A percentile compares a stretch with the other conserved stretches of the same genome.
These are phyloP conservation scores for Netelia virgata DNA, from an alignment of 2,888 invertebrate species.

Conservation along the genomic window DNA sequence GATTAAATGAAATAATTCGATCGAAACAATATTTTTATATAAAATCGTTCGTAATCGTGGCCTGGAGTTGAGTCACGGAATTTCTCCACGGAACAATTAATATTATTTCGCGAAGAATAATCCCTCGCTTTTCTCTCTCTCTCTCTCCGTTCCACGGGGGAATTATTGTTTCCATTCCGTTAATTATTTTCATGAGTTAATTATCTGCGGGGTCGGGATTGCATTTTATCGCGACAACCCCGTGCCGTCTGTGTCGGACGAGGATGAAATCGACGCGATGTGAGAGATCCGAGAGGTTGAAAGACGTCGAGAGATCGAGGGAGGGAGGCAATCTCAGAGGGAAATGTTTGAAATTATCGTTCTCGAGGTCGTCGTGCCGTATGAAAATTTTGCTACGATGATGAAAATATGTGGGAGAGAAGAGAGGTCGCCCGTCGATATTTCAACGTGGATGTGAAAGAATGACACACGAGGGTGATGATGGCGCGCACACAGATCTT, in stretches of 20 bases:
- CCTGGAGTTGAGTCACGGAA: constrained; percentile 6
- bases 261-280: constrained; percentile 13
- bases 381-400: constrained; percentile 45
- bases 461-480: constrained; percentile 42
- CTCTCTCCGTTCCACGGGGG: background rate
- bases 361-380: constrained; percentile 58
- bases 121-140: too few species aligned
- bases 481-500: constrained; percentile 63
- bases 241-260: constrained; percentile 25
- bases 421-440: background rate
- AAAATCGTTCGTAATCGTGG: too few species aligned
- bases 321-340: constrained; percentile 1
- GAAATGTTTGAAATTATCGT: constrained; percentile 46
- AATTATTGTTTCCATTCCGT: constrained; percentile 53
- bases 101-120: constrained; percentile 22
- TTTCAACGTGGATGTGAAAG: background rate
- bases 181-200: constrained; percentile 63
- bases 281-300: constrained; percentile 5
- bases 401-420: constrained; percentile 1
- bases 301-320: constrained; percentile 15
- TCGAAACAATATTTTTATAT: too few species aligned
- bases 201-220: constrained; percentile 47
- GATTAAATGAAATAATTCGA: too few species aligned
- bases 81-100: constrained; percentile 32
- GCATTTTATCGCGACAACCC: constrained; percentile 48